These are phyloP conservation scores for Lathronympha strigana DNA, from an alignment of 2,888 invertebrate genomes.

Conservation along the genomic window DNA sequence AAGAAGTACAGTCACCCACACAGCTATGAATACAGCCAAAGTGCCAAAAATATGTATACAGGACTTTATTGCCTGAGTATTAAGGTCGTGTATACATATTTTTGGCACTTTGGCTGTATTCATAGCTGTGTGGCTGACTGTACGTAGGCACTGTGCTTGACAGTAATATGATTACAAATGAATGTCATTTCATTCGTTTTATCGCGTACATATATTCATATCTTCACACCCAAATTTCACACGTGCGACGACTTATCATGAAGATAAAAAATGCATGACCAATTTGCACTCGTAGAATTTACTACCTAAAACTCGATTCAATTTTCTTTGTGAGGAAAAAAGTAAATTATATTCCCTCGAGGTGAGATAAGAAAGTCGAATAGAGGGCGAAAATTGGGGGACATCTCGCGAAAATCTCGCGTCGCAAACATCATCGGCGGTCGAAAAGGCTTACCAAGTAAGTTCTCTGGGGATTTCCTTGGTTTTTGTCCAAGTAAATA, in stretches of 20 bases:
- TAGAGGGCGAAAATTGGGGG: conserved; percentile 47
- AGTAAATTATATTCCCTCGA: conserved; percentile 53
- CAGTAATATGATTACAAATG: not conserved
- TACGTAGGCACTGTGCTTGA: not conserved
- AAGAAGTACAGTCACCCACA: too few relatives aligned
- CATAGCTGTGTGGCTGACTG: too few relatives aligned
- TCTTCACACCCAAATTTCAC: conserved; percentile 2
- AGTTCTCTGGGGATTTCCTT: conserved; percentile 30
- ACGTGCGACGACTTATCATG: conserved; percentile 9
- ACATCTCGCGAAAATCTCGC: conserved; percentile 50
- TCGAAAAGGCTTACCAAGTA: conserved; percentile 31
- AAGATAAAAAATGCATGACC: conserved; percentile 33
- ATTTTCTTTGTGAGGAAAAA: conserved; percentile 48
- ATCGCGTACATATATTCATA: not conserved
- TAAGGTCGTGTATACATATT: too few relatives aligned
- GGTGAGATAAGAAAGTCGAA: conserved; percentile 50
- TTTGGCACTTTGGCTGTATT: too few relatives aligned
- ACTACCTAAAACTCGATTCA: conserved; percentile 47
- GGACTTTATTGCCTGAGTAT: too few relatives aligned
- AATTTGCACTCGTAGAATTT: conserved; percentile 45
- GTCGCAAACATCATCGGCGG: conserved; percentile 42
- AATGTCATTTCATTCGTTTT: not conserved
- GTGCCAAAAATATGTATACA: too few relatives aligned
- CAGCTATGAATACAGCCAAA: too few relatives aligned
- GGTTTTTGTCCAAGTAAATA: conserved; percentile 33